Percentiles rank a stretch among this genome's conserved stretches.
These are phyloP conservation scores for Dorcus parallelipipedus DNA, from an alignment of 2,888 invertebrate genomes.

Conservation along the genomic window DNA sequence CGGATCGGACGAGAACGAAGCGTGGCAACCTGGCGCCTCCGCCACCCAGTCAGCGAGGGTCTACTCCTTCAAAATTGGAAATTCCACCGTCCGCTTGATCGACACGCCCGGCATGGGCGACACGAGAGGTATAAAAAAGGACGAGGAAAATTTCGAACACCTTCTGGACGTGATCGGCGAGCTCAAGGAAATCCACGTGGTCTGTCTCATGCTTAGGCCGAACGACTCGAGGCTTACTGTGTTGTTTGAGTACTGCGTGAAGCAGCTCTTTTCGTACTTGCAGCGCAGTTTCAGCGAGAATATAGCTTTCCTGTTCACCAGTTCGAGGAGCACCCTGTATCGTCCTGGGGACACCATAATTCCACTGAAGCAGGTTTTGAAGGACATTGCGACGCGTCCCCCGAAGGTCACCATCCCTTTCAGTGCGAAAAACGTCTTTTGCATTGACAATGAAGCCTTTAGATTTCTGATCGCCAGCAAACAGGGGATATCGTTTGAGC, in stretches of 20 bases:
- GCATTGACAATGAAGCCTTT: constrained; percentile 21
- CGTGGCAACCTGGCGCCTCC: constrained; percentile 16
- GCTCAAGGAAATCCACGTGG: constrained; percentile 17
- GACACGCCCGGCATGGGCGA: constrained; percentile 28
- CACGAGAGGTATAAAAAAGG: constrained; percentile 31
- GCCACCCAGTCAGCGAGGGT: constrained; percentile 14
- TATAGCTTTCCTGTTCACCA: constrained; percentile 23
- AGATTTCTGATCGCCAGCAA: constrained; percentile 13
- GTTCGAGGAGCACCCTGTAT: constrained; percentile 18
- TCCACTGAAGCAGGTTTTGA: constrained; percentile 8
- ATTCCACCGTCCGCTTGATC: constrained; percentile 7
- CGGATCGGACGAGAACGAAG: constrained; percentile 20
- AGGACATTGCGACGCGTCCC: constrained; percentile 7
- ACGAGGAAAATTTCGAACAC: constrained; percentile 35
- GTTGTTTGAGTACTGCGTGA: constrained; percentile 22
- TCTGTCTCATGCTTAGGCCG: constrained; percentile 22
- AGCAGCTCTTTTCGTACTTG: constrained; percentile 18
- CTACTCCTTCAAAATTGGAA: constrained; percentile 2
- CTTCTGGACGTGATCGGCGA: constrained; percentile 22
- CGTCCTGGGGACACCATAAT: constrained; percentile 20
- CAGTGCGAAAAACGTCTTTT: constrained; percentile 13
- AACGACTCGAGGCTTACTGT: constrained; percentile 19
- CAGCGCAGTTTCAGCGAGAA: constrained; percentile 19
- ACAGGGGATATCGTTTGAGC: constrained; percentile 4
- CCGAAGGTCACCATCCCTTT: constrained; percentile 18